Percentiles rank a stretch among this genome's conserved stretches.
Evolutionary conservation across 2,888 invertebrate genomes (phyloP).

Genomic region (Hydriomena furcata): DNA sequence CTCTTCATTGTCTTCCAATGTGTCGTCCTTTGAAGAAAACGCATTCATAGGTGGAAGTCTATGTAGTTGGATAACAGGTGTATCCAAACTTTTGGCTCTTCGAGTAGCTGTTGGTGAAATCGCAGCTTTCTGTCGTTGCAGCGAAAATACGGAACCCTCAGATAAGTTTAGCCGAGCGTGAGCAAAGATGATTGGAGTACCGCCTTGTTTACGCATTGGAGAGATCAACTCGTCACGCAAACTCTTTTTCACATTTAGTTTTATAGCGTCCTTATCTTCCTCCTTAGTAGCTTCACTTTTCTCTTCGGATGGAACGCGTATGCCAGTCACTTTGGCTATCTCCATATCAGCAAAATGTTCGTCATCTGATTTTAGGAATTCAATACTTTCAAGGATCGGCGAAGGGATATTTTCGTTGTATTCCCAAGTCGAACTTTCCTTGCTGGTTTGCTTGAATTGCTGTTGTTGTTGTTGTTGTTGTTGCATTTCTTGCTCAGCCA

Average conservation of each 20-base stretch:
- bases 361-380: slow-evolving; percentile 84
- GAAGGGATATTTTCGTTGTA: slow-evolving; percentile 86
- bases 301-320: slow-evolving; percentile 60
- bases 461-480: slow-evolving; percentile 33
- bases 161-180: slow-evolving; percentile 91
- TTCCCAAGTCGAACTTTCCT: slow-evolving; percentile 84
- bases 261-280: slow-evolving; percentile 56
- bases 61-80: slow-evolving; percentile 91
- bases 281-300: slow-evolving; percentile 53
- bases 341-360: slow-evolving; percentile 82
- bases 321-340: slow-evolving; percentile 81
- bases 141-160: slow-evolving; percentile 91
- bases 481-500: slow-evolving; percentile 59
- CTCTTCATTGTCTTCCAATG: slow-evolving; percentile 90
- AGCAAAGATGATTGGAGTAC: slow-evolving; percentile 90
- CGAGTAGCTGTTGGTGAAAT: slow-evolving; percentile 89
- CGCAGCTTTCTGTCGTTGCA: slow-evolving; percentile 90
- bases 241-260: slow-evolving; percentile 73
- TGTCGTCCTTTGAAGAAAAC: slow-evolving; percentile 95
- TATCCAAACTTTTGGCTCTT: slow-evolving; percentile 92
- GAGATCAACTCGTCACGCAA: slow-evolving; percentile 88
- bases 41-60: slow-evolving; percentile 92
- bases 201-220: slow-evolving; percentile 88
- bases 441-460: slow-evolving; percentile 66
- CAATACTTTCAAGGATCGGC: slow-evolving; percentile 84